Conservation (phyloP, 2,797 vertebrate genomes). For the Trachurus trachurus region DNA sequence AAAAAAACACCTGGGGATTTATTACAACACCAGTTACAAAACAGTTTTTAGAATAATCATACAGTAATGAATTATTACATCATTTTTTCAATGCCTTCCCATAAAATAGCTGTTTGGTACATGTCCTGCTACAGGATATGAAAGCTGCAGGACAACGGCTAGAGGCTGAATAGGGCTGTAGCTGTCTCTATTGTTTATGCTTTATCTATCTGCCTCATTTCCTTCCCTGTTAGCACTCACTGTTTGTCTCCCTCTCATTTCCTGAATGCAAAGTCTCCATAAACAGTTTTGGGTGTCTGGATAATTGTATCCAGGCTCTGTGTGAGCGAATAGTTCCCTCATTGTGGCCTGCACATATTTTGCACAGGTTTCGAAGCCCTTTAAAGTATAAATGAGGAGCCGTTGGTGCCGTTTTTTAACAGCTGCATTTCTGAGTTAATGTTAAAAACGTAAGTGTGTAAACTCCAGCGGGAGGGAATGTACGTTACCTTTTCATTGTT, state of each 20-base stretch:
- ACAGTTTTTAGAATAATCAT: no score
- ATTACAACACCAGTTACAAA: no score
- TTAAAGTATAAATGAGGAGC: conserved; percentile 1
- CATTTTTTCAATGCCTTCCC: conserved; percentile 1
- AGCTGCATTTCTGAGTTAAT: neutral
- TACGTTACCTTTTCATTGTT: conserved; percentile 38
- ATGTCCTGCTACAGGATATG: conserved; percentile 56
- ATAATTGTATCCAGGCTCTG: conserved; percentile 70
- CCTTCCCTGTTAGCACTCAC: conserved; percentile 69
- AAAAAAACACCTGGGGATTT: no score
- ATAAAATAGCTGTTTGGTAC: conserved; percentile 22
- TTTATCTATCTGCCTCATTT: conserved; percentile 76
- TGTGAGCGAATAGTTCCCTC: conserved; percentile 30
- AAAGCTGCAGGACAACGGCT: conserved; percentile 38
- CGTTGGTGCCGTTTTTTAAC: conserved; percentile 18
- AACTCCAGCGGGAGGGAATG: neutral
- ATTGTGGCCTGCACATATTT: conserved; percentile 22
- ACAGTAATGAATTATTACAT: neutral
- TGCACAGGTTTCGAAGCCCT: conserved; percentile 11
- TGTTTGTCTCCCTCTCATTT: conserved; percentile 73
- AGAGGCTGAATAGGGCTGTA: conserved; percentile 41
- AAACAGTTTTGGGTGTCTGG: conserved; percentile 64
- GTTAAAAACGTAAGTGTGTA: neutral
- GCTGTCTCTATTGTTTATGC: conserved; percentile 63
- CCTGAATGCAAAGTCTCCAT: conserved; percentile 71